Conservation (phyloP, 2,113 vertebrate genomes). For the Cinclus mexicanus region DNA sequence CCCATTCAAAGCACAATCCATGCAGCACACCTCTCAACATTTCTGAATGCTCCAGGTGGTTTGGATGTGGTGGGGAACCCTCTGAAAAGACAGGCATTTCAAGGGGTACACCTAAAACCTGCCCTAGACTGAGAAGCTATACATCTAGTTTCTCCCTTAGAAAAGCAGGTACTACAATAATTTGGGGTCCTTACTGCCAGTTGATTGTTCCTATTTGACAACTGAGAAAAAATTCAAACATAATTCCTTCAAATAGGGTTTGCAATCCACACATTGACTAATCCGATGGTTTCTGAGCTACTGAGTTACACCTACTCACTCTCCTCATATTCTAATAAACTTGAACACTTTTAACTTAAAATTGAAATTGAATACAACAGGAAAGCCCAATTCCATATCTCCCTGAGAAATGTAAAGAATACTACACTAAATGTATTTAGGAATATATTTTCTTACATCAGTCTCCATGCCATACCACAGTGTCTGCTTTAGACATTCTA, state of each 20-base stretch:
- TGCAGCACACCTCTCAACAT: rapidly evolving
- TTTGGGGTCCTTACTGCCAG: not conserved
- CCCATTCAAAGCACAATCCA: not conserved
- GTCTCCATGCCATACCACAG: not conserved
- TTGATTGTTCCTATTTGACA: not conserved
- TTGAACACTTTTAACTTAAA: not conserved
- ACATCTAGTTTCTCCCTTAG: not conserved
- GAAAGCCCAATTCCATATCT: not conserved
- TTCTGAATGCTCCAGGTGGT: not conserved
- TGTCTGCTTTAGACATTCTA: not conserved
- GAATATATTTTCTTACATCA: not conserved
- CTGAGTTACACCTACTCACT: not conserved
- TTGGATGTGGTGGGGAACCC: not conserved
- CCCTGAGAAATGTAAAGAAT: not conserved
- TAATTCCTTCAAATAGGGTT: not conserved
- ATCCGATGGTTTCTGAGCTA: not conserved
- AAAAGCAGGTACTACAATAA: not conserved
- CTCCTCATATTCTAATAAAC: not conserved
- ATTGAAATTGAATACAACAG: not conserved
- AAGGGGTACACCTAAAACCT: not conserved
- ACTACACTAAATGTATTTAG: not conserved
- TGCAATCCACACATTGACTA: not conserved
- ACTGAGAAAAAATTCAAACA: not conserved
- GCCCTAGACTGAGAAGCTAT: not conserved
- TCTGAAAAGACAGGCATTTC: not conserved